phyloP scores from a whole-genome alignment of 2,113 vertebrate species.

The Cryptotis parvus region DNA sequence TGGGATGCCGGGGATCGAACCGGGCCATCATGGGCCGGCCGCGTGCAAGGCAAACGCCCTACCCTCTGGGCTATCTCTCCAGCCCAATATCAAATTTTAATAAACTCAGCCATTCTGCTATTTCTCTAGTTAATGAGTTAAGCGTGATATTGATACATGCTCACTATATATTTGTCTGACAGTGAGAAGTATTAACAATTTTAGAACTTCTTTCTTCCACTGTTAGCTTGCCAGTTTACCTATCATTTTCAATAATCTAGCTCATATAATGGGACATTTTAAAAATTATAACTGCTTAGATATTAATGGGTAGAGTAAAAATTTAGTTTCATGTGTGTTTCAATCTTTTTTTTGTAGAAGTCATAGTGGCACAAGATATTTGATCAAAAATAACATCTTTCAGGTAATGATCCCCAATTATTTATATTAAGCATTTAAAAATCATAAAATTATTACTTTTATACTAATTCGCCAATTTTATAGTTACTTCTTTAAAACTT shows the following conservation, averaged over 20 bases:
- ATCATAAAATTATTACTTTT: not conserved
- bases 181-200: slow-evolving; percentile 51
- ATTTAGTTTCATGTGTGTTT: not conserved
- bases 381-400: not conserved
- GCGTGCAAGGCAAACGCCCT: too few species aligned
- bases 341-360: not conserved
- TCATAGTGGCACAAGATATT: not conserved
- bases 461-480: not conserved
- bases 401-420: not conserved
- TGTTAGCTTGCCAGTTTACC: slow-evolving; percentile 26
- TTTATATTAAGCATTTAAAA: not conserved
- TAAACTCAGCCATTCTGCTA: slow-evolving; percentile 35
- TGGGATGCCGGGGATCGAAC: too few species aligned
- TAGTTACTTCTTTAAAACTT: slow-evolving; percentile 3
- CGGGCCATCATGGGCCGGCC: too few species aligned
- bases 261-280: not conserved
- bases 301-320: not conserved
- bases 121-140: slow-evolving; percentile 61
- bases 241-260: slow-evolving; percentile 47
- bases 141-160: slow-evolving; percentile 60
- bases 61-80: too few species aligned
- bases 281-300: not conserved
- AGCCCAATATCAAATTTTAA: too few species aligned
- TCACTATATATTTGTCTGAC: slow-evolving; percentile 62
- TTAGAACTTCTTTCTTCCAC: not conserved